A percentile compares a stretch with the other conserved stretches of the same genome.
These are phyloP conservation scores for Micropoecilia bifurca DNA, from an alignment of 2,797 vertebrate species.

Conservation along the genomic window DNA sequence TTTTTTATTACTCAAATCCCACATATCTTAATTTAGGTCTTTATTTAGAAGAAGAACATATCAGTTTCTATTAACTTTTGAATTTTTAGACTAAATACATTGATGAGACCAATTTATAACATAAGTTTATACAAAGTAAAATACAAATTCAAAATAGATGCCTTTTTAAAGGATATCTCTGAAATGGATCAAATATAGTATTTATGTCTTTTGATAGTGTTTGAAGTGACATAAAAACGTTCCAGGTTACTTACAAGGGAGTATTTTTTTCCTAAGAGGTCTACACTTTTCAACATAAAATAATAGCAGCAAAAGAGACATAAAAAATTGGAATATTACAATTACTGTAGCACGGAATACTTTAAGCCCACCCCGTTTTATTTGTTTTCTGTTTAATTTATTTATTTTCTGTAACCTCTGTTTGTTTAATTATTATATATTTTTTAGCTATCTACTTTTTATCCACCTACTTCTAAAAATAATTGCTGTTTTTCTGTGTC, in stretches of 20 bases:
- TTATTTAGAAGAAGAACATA: neutral
- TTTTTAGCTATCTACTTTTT: no score
- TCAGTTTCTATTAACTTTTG: neutral
- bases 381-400: no score
- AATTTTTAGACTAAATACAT: neutral
- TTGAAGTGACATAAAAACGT: neutral
- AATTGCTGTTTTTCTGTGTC: no score
- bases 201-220: neutral
- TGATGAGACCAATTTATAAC: neutral
- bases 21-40: neutral
- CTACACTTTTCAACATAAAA: neutral
- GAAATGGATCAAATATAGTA: neutral
- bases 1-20: neutral
- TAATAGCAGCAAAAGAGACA: neutral
- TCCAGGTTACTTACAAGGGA: neutral
- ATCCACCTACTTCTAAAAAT: no score
- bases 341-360: no score
- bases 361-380: no score
- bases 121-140: neutral
- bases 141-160: neutral
- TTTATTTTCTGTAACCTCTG: no score
- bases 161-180: neutral
- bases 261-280: no score
- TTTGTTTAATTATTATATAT: no score
- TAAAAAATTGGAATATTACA: neutral